Evolutionary conservation across 2,888 invertebrate genomes (phyloP), one percentile per base, ranked within the genome.

Genomic region (Andricus quercusramuli): DNA sequence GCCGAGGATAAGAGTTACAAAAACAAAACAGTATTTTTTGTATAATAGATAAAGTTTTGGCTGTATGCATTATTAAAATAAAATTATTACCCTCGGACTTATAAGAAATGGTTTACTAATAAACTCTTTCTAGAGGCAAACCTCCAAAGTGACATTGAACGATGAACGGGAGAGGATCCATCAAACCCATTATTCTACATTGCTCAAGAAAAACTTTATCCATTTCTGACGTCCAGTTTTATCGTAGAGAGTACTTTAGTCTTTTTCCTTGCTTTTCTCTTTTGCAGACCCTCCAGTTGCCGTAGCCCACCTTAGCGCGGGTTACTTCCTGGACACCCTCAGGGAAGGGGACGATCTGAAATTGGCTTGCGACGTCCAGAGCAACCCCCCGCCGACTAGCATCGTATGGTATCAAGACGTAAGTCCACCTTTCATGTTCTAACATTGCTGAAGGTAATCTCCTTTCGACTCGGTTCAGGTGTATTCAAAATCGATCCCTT

Each of bases 331-430:
- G 89, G 95, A 95, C 89, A 94, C 95, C 41, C 94, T 95, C 84
- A 93, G 95, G 83, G 97, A 97, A 93, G 97, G 96, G 70, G 96
- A 96, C 86, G 96, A 96, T 87, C 95, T 97, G 77, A 96, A 95
- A 88, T 94, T 97, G 78, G 94, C 96, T 78, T 98, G 97, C 91
- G 96, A 96, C 85, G 96, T 96, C 41, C 95, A 96, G 85, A 96
- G 97, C 66, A 95, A 96, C 83, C 97, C 97, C 17, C 94, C 95
- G 66, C 95, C 96, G 17, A 95, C 94, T 85, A 95, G 95, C 88
- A 96, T 96, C 91, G 95, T 95, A 77, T 97, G 97, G 95, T 97
- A 96, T 91, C 96, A 96, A 92, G 95, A 97, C 94, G 97, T 97
- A 94, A 95, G 95, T 95, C 64, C 62, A 25, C 25, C 62, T 62